These are phyloP conservation scores for Lasioglossum zephyrum DNA, from an alignment of 2,888 invertebrate species.

Conservation along the genomic window DNA sequence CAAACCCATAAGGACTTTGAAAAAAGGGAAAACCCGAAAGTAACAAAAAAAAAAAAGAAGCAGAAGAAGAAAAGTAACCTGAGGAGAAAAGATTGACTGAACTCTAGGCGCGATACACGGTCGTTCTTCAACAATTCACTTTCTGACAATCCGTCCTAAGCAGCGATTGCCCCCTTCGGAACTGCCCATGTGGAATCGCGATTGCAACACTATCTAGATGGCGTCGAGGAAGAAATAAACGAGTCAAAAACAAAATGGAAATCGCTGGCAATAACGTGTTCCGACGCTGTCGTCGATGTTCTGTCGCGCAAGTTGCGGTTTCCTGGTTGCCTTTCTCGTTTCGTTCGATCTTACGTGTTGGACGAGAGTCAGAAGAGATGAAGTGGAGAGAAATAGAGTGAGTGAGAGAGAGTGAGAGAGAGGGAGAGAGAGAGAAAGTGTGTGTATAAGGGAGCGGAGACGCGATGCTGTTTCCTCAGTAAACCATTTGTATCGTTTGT, in stretches of 20 bases:
- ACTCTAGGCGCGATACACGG: conserved; percentile 16
- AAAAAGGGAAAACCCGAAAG: background rate
- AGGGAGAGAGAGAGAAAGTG: background rate
- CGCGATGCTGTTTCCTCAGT: conserved; percentile 47
- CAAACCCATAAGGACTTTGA: conserved; percentile 14
- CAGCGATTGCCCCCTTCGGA: conserved; percentile 66
- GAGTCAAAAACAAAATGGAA: background rate
- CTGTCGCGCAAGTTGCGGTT: background rate
- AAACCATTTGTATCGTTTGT: conserved; percentile 48
- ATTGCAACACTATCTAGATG: background rate
- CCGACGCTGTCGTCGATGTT: background rate
- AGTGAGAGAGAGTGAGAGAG: background rate
- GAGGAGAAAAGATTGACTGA: conserved; percentile 30
- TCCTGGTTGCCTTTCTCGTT: conserved; percentile 34
- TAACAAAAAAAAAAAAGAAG: background rate
- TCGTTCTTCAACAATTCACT: conserved; percentile 53
- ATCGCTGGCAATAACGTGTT: background rate
- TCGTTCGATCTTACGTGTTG: conserved; percentile 28
- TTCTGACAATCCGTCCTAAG: conserved; percentile 76
- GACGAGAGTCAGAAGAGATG: background rate
- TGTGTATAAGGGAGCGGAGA: background rate
- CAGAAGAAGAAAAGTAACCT: conserved; percentile 6
- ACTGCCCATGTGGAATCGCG: conserved; percentile 44
- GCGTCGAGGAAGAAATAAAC: background rate
- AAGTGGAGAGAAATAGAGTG: conserved; percentile 1